These are phyloP conservation scores for Engystomops pustulosus DNA, from an alignment of 2,113 vertebrate genomes.

Conservation along the genomic window DNA sequence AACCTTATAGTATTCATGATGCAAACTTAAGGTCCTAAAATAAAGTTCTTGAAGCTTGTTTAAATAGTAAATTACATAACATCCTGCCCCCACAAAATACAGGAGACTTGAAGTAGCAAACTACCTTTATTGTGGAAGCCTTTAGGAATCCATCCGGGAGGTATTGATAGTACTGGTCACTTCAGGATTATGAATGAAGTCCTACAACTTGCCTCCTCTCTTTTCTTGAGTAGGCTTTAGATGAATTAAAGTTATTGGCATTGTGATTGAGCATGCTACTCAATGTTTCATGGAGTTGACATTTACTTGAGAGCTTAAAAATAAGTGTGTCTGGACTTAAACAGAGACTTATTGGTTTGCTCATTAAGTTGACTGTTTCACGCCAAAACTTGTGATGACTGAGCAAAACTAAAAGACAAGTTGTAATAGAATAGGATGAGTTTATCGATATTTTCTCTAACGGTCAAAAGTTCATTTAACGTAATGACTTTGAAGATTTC, in stretches of 20 bases:
- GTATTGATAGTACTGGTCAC: background rate
- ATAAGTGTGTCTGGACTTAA: constrained; percentile 4
- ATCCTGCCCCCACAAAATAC: no score
- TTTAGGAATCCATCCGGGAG: no score
- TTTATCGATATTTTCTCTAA: background rate
- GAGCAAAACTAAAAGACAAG: background rate
- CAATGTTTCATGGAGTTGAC: constrained; percentile 8
- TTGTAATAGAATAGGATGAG: background rate
- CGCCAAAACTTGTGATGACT: background rate
- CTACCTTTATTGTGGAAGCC: no score
- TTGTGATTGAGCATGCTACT: background rate
- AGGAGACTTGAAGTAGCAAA: no score
- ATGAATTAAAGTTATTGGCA: background rate
- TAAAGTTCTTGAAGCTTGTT: no score
- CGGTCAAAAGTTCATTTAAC: background rate
- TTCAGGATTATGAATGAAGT: background rate
- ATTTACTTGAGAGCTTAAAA: background rate
- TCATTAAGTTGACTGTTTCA: background rate
- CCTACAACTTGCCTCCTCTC: background rate
- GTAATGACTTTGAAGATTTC: background rate
- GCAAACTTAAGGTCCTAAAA: no score
- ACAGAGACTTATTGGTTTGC: constrained; percentile 1
- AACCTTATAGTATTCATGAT: no score
- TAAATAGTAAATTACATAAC: no score
- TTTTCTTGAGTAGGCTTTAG: background rate